Conservation (phyloP, 2,888 invertebrate genomes). For the Stenurella melanura region DNA sequence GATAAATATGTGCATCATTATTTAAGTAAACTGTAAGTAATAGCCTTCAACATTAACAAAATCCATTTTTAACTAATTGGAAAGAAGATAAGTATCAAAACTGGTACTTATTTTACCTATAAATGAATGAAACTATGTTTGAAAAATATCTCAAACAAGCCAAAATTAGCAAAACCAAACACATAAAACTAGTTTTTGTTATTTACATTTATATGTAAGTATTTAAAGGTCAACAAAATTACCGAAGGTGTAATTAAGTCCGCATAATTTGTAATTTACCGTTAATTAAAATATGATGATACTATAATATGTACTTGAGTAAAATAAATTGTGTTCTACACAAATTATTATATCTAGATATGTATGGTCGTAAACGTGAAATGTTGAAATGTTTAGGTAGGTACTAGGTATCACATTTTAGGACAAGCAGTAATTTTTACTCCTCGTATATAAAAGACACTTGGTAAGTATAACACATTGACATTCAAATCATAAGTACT, state of each 20-base stretch:
- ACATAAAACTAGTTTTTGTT: not conserved
- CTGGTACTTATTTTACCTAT: not conserved
- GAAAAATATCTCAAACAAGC: not conserved
- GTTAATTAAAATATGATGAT: not conserved
- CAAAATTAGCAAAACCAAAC: not conserved
- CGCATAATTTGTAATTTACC: not conserved
- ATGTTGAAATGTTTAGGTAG: no score
- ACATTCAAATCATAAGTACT: no score
- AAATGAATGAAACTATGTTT: not conserved
- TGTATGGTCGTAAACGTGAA: no score
- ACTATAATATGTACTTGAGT: no score
- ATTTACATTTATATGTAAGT: not conserved
- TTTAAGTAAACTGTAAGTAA: not conserved
- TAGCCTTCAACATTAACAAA: constrained; percentile 2
- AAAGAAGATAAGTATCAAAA: not conserved
- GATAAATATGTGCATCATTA: not conserved
- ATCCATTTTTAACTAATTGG: not conserved
- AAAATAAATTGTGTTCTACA: no score
- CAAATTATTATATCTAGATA: no score
- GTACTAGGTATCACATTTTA: no score
- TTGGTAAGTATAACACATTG: no score
- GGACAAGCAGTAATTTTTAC: no score
- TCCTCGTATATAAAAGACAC: no score
- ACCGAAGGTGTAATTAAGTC: not conserved
- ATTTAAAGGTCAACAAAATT: constrained; percentile 7